Conservation (phyloP, 2,113 vertebrate genomes). For the Periophthalmus modestus region DNA sequence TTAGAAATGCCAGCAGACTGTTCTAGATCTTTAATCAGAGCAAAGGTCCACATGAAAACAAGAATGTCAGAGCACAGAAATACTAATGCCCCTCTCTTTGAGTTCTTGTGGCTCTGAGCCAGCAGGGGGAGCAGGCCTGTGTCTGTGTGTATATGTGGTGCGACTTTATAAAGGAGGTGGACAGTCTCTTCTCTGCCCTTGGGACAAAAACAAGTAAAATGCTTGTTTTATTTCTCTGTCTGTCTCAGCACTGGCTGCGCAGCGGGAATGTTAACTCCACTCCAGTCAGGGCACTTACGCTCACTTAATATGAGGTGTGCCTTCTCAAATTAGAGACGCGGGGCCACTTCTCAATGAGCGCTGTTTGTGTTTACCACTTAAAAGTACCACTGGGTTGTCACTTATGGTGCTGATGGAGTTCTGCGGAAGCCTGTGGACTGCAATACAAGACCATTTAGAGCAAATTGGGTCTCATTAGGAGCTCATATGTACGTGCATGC, state of each 20-base stretch:
- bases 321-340: conserved; percentile 49
- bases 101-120: conserved; percentile 47
- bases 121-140: conserved; percentile 12
- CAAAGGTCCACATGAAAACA: conserved; percentile 71
- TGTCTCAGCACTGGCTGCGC: neutral
- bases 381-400: conserved; percentile 43
- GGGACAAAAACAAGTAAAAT: conserved; percentile 49
- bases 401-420: conserved; percentile 40
- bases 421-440: conserved; percentile 16
- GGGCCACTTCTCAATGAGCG: conserved; percentile 34
- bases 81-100: conserved; percentile 48
- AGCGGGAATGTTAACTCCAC: conserved; percentile 42
- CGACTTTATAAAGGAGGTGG: conserved; percentile 40
- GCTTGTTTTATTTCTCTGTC: conserved; percentile 33
- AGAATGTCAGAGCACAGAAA: conserved; percentile 59
- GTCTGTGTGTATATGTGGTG: neutral
- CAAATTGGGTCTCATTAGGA: conserved; percentile 56
- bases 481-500: conserved; percentile 18
- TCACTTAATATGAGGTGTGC: conserved; percentile 32
- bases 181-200: conserved; percentile 64
- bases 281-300: conserved; percentile 21
- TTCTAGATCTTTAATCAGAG: conserved; percentile 66
- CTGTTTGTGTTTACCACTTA: conserved; percentile 61
- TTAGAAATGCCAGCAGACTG: conserved; percentile 58
- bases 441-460: conserved; percentile 54